Conservation (phyloP, 2,888 invertebrate genomes). For the Melikaiella ostensackeni region DNA sequence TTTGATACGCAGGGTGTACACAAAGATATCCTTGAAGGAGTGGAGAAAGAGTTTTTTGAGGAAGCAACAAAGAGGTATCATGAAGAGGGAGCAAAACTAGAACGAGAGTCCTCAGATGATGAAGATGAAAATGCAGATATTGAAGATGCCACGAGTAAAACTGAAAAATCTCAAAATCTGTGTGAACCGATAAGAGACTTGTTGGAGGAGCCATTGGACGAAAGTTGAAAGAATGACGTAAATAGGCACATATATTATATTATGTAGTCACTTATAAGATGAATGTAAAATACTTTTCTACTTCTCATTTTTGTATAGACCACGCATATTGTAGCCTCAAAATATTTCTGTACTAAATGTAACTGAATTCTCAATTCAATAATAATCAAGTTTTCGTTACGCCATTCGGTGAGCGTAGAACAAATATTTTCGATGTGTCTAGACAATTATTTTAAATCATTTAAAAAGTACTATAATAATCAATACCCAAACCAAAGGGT, state of each 20-base stretch:
- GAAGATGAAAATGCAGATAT: constrained; percentile 11
- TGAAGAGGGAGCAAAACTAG: constrained; percentile 24
- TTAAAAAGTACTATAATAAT: too few relatives aligned
- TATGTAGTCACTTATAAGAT: neutral
- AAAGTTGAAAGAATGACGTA: neutral
- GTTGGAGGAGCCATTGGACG: neutral
- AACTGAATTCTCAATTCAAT: too few relatives aligned
- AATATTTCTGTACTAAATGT: too few relatives aligned
- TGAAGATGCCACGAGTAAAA: neutral
- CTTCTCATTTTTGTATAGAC: neutral
- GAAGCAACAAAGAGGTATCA: constrained; percentile 28
- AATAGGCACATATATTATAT: neutral
- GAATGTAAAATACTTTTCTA: neutral
- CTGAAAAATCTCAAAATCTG: neutral
- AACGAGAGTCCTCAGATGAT: constrained; percentile 24
- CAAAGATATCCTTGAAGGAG: constrained; percentile 3
- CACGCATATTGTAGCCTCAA: neutral
- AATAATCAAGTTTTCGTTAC: too few relatives aligned
- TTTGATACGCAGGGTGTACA: constrained; percentile 10
- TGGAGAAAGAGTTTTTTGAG: constrained; percentile 12
- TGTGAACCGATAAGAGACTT: constrained; percentile 12
- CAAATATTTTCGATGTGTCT: too few relatives aligned
- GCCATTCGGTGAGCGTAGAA: too few relatives aligned
- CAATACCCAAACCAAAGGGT: too few relatives aligned
- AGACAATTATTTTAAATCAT: too few relatives aligned